Base-by-base conservation (phyloP, 2,113 vertebrate genomes). In the Calypte anna region DNA sequence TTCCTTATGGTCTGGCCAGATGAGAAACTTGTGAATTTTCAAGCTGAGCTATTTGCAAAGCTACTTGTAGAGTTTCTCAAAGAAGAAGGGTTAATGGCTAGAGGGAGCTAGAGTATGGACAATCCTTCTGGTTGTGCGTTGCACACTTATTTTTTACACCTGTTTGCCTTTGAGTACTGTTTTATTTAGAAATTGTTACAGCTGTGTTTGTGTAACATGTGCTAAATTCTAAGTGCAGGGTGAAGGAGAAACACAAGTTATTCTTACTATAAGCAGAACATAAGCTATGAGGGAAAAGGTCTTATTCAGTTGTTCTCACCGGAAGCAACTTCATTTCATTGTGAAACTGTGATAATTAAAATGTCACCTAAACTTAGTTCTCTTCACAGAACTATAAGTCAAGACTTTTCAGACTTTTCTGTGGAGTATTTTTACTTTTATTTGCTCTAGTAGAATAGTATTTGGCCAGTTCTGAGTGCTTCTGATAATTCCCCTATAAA, bases 61-160 rank as follows among this genome's bases (percentile, higher is more conserved):
- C 64, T 78, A 24, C 7, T 73, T 36, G 43, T n/a, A 57, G 10
- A 0, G 0, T 48, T 67, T 55, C 57, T 55, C 24, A 40, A 50
- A 67, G 54, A 93, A n/a, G 48, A 40, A 54, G 36, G 18, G 4
- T 91, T 86, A 88, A 88, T 88, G 94, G 93, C 88, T 93, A 96
- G 90, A 84, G 88, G 82, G 80, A 96, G 82, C 86, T 93, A 58
- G 64, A 88, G 82, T 19, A 82, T 90, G 94, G 66, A 44, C 57
- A 59, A 31, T 88, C 76, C 69, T 88, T 58, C 25, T n/a, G 27
- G 8, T 77, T 79, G 62, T 70, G 38, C 59, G 64, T 86, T 88
- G 50, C 23, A 50, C 53, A 36, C 25, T 63, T 73, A 19, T 44
- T 64, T 64, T 48, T 91, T 54, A 50, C 38, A 14, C 24, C 27